Evolutionary conservation across 2,113 vertebrate species (phyloP), one percentile per base, ranked within the genome.

Genomic region (Vicugna pacos): DNA sequence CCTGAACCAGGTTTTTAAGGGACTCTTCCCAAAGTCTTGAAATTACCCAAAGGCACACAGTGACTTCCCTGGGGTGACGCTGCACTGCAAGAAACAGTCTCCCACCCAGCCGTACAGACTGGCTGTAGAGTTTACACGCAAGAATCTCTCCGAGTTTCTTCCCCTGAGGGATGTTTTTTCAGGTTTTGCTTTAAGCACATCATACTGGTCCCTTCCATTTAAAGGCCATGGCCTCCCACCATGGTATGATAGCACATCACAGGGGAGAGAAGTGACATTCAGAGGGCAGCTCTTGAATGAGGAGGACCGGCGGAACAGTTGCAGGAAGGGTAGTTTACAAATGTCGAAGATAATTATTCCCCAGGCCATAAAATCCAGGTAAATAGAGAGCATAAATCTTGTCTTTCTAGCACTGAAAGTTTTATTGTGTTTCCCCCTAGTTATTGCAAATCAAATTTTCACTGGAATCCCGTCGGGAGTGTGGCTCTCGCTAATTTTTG

Each of bases 311-410:
- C 0, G 15, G 62, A 77, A 85, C 56, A 38, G 5, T 22, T 50
- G 42, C 62, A 93, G 28, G 94, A 91, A 93, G 81, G 72, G 42
- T 58, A 46, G 64, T 94, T 97, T 97, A 94, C 93, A 97, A 96
- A 96, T 96, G 91, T 95, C 77, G 91, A 56, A 72, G 89, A 92
- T 94, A 81, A 96, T 93, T 87, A 94, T 93, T 93, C 69, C 30
- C 58, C 15, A 52, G 88, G 64, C 93, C 73, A 83, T 81, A 79
- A 65, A 96, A 96, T 91, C 82, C 94, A 85, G 84, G 89, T 87
- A 96, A 94, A 83, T 26, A 83, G 86, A 52, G 46, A 94, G 22
- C 81, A 95, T 93, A 92, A 94, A 87, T 96, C 93, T 94, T 94
- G 69, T 58, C 91, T 93, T 76, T 94, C 82, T 58, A 83, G 38